Base-by-base conservation (phyloP, 2,797 vertebrate genomes). In the Chaetodon trifasciatus region DNA sequence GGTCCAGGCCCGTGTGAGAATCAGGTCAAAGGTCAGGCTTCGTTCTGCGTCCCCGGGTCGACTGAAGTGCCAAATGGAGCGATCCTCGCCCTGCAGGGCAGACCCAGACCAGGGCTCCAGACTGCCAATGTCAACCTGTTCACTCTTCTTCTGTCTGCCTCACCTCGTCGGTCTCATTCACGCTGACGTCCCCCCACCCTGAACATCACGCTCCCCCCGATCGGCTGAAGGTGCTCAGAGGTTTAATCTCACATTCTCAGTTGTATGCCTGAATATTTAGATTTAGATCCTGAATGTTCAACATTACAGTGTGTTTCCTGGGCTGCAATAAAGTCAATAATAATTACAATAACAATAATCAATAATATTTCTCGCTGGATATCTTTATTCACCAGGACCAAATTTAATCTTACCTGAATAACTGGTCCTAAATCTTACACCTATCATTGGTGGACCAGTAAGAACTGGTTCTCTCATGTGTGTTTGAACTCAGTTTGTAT, bases 101-200 rank as follows among this genome's bases (percentile, higher is more conserved):
- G 73, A 69, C 24, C 62, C 70, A 61, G 78, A 75, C 67, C 86
- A 76, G 87, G 75, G 77, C 79, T 90, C 83, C 46, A 75, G 85
- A 71, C 87, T 91, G 93, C 92, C 91, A 85, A 91, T 87, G 83
- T 76, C 61, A 73, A 82, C 69, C 57, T 4, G 23, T 35, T 74
- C 52, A 46, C 76, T 85, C 68, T 4, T 75, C 60, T 61, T 58
- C 61, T 28, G 8, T 57, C 81, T 91, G 85, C 85, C 86, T 84
- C 81, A 17, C 52, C 47, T 65, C 61, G 60, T 79, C 50, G 35
- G 53, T 65, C 63, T 53, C 65, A 16, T 42, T 8, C 35, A 21
- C 9, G 15, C 78, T 78, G 70, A n/a, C 21, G n/a, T 82, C 82
- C 82, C 65, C 78, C 65, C 35, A n/a, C n/a, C 3, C 12, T 46